phyloP scores from a whole-genome alignment of 2,797 vertebrate species.

The Cyclura pinguis region DNA sequence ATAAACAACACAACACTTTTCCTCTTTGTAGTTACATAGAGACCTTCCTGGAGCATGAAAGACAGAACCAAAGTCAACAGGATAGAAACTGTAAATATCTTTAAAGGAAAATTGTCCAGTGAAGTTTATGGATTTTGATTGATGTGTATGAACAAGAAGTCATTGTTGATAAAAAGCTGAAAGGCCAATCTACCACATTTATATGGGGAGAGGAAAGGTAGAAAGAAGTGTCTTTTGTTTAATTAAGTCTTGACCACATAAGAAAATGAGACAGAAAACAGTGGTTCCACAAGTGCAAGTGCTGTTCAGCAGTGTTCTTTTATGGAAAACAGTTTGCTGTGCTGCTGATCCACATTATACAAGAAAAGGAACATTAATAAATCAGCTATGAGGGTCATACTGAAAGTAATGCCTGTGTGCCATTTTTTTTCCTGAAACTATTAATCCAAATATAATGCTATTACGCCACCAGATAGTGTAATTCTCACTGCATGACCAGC shows the following conservation, averaged over 20 bases:
- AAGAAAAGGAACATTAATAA: background rate
- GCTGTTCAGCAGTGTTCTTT: background rate
- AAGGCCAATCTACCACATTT: background rate
- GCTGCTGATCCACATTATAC: background rate
- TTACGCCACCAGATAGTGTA: no score
- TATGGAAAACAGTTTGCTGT: background rate
- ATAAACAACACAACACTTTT: background rate
- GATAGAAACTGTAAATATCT: background rate
- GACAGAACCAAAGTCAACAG: background rate
- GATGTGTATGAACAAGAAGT: background rate
- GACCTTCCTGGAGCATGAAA: no score
- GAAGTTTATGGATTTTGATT: background rate
- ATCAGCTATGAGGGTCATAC: background rate
- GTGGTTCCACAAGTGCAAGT: background rate
- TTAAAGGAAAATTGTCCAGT: constrained; percentile 7
- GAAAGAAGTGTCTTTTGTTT: background rate
- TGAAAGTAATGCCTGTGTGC: no score
- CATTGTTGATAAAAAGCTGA: background rate
- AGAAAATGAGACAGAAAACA: background rate
- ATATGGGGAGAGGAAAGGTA: no score
- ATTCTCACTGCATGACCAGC: no score
- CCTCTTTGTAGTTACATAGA: background rate
- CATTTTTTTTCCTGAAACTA: no score
- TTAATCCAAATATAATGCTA: no score
- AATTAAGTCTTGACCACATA: background rate